Base-by-base conservation (phyloP, 2,888 invertebrate species). In the Sarcophaga variegata region DNA sequence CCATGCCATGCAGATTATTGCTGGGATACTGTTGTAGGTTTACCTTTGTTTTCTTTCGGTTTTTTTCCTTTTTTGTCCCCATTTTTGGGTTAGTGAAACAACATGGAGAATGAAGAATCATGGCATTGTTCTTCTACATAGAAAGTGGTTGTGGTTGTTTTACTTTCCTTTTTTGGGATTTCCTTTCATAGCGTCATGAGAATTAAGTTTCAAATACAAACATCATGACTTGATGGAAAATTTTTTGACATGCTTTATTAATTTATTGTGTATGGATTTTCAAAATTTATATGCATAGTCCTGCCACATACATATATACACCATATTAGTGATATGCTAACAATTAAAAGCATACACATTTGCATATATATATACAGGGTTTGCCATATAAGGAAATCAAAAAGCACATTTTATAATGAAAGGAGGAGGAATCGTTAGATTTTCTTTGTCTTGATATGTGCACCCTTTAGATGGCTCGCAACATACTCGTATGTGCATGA, bases 221-320 rank as follows among this genome's bases (percentile, higher is more conserved):
- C 54, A 14, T 54, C 54, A 87, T 87, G 87, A 84, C 83, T 84
- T 76, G 87, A 84, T 79, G 78, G 78, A 84, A 84, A 81, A 81
- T 81, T 78, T 74, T 79, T 84, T 81, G 81, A 70, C 84, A 87
- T 76, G 79, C 70, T 84, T 87, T 87, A 87, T 87, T 87, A 87
- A 87, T 87, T 83, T 83, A 84, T 81, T 78, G 78, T 83, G 67
- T 78, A 54, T 77, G 54, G 12, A 54, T 62, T 70, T 76, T 76
- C 37, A 37, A 59, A 27, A 66, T 60, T 22, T 37, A 2, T 45
- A 67, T 60, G 20, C 12, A 20, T 17, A 14, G 54, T 4, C 4
- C 17, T 4, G 54, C 4, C 14, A 54, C 14, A 14, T 54, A 49
- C 6, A 49, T 12, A 14, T 49, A 14, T 49, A 49, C 14, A 14